Base-by-base conservation (phyloP, 2,797 vertebrate genomes). In the Podargus strigoides region DNA sequence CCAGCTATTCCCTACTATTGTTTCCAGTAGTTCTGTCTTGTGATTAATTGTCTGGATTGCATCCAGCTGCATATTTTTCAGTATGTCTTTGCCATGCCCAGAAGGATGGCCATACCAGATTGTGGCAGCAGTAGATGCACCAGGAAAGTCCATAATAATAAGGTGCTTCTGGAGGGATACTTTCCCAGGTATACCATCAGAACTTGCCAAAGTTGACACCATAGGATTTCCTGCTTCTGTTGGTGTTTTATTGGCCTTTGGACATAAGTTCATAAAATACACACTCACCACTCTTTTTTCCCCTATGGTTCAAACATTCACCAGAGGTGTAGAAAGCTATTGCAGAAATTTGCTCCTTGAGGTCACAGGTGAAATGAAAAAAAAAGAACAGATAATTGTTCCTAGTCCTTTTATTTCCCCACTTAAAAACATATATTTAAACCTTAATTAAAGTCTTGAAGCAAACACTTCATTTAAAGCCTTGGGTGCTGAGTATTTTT, bases 341-440 rank as follows among this genome's bases (percentile, higher is more conserved):
- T 73, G n/a, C 47, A 79, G 76, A 85, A 88, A 63, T 85, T 80
- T 91, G 13, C 39, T 89, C 53, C 76, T 62, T 75, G 69, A 92
- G 58, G 72, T 80, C 23, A 66, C 37, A 58, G n/a, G 6, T 75
- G 36, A 78, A 68, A 28, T 67, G 8, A 41, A 59, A 86, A 86
- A 93, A 86, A 84, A 66, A 74, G 42, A 91, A 32, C 17, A 72
- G 16, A 19, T 49, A 85, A 81, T 68, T 74, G 22, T 85, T 87
- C 22, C 56, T 55, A 28, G 28, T 46, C 20, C 12, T 83, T 85
- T 89, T 74, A 87, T 80, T 87, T 85, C 23, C 20, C 12, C 17
- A n/a, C 19, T 95, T 90, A 73, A 93, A 89, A 89, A 30, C 53
- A 49, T 67, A 32, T 72, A 70, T 84, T 93, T 94, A 94, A 94